Evolutionary conservation across 1,140 invertebrate species (phyloP).

Genomic region (Drosophila guanche): DNA sequence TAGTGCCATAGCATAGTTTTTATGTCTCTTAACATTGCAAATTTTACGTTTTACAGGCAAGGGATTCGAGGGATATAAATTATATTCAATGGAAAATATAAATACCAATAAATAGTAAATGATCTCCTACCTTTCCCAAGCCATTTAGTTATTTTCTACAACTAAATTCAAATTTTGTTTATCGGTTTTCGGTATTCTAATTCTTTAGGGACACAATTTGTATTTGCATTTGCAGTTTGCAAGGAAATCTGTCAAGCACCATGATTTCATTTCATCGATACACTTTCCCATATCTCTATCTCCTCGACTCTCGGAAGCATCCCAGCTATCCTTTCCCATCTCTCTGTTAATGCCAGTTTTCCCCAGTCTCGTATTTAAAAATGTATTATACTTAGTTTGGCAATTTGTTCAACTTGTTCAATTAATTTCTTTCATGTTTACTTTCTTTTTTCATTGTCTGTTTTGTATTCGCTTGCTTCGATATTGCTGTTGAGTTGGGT

Average conservation of each 20-base stretch:
- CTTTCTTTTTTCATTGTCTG: neutral
- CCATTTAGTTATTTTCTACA: neutral
- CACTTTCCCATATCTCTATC: neutral
- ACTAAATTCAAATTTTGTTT: no score
- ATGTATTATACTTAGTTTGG: constrained; percentile 63
- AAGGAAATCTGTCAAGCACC: constrained; percentile 67
- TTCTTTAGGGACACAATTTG: constrained; percentile 5
- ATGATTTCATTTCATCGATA: constrained; percentile 48
- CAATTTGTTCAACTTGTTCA: constrained; percentile 55
- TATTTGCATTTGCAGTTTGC: constrained; percentile 22
- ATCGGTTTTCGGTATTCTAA: neutral
- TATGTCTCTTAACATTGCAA: constrained; percentile 56
- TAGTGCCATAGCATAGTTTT: constrained; percentile 60
- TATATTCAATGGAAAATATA: neutral
- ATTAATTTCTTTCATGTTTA: neutral
- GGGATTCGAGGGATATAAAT: neutral
- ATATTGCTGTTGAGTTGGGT: constrained; percentile 58
- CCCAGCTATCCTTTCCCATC: neutral
- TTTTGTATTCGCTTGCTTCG: constrained; percentile 10
- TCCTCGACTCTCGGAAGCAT: constrained; percentile 14
- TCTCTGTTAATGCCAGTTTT: constrained; percentile 5
- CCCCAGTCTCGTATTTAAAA: constrained; percentile 27
- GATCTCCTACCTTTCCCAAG: neutral
- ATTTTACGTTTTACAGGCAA: constrained; percentile 17
- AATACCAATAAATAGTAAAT: neutral